Evolutionary conservation across 2,113 vertebrate genomes (phyloP), one percentile per base, ranked within the genome.

Genomic region (Murina feae): DNA sequence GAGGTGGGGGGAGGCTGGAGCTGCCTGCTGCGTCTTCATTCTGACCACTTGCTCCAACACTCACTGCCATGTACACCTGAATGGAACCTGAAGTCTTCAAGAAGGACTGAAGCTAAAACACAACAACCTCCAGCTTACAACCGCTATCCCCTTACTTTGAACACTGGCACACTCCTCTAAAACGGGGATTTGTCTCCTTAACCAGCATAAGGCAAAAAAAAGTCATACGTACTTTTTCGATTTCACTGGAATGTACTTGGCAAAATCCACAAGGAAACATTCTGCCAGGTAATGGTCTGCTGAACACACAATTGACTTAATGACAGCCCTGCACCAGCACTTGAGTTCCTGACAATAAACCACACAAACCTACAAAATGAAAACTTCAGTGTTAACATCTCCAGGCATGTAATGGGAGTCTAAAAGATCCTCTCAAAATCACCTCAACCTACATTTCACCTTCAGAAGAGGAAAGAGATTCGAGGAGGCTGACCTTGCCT

Each of bases 231-330:
- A 98, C 98, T 97, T 96, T 60, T 98, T 95, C 79, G 96, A 94
- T 90, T 97, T 93, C 94, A 99, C 97, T 58, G 93, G 97, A 78
- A 97, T 60, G 21, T 91, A 93, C 44, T 96, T 98, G 68, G 98
- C 98, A 94, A 98, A 98, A 95, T 99, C 98, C 97, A 99, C 97
- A 30, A 99, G 98, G 92, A 99, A 99, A 79, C 98, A 99, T 0
- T 97, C 28, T 7, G 93, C 74, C 71, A 97, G 93, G 83, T 97
- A 98, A 63, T 95, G 65, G 78, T 97, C 97, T 21, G 55, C 94
- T 21, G 95, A 97, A 78, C 74, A 91, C 51, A 96, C 6, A 1
- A 98, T 79, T 5, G 98, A 98, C 86, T 98, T 95, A 6, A 98
- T 95, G 35, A 98, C 16, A 0, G 98, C 98, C 96, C 98, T 97